Evolutionary conservation across 2,797 vertebrate species (phyloP).

Genomic region (Liasis olivaceus): DNA sequence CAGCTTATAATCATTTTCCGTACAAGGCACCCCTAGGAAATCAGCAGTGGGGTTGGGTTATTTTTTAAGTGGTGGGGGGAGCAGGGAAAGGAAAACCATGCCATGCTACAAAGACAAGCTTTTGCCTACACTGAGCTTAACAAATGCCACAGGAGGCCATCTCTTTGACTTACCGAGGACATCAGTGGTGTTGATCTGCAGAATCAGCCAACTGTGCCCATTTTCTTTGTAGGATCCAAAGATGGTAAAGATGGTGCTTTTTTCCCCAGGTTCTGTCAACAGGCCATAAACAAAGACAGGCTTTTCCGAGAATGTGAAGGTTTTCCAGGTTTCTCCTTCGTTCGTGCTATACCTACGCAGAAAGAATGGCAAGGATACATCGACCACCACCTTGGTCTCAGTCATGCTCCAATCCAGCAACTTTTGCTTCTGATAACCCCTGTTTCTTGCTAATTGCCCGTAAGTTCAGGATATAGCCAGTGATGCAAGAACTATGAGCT

Average conservation of each 20-base stretch:
- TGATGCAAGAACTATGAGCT: no score
- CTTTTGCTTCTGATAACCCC: not conserved
- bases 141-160: not conserved
- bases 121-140: not conserved
- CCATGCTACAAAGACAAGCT: not conserved
- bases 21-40: constrained; percentile 90
- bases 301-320: constrained; percentile 85
- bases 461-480: not conserved
- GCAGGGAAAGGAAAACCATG: not conserved
- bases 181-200: constrained; percentile 93
- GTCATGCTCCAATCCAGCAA: not conserved
- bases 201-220: constrained; percentile 95
- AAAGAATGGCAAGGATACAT: not conserved
- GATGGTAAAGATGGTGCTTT: constrained; percentile 96
- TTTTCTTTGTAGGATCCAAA: constrained; percentile 94
- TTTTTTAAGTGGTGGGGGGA: not conserved
- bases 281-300: constrained; percentile 93
- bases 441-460: not conserved
- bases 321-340: constrained; percentile 95
- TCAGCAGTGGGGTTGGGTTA: not conserved
- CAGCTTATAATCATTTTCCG: constrained; percentile 93
- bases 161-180: constrained; percentile 83
- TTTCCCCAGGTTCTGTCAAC: constrained; percentile 94
- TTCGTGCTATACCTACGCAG: constrained; percentile 93
- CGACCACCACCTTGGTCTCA: not conserved